Evolutionary conservation across 2,888 invertebrate species (phyloP).

Genomic region (Elgonia sp.): DNA sequence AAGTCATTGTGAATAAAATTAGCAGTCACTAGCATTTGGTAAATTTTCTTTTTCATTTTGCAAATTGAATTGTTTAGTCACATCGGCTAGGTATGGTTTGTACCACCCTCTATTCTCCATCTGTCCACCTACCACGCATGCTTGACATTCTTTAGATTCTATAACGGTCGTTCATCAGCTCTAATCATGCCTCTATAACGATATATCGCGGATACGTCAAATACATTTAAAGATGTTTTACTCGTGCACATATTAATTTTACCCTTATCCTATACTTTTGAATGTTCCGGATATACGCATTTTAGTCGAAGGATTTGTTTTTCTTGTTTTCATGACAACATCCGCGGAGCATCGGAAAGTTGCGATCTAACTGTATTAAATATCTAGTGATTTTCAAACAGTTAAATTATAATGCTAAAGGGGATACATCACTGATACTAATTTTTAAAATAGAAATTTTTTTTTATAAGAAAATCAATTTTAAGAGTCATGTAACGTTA

Average conservation of each 20-base stretch:
- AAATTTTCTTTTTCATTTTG: background rate
- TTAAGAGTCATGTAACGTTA: too few species aligned
- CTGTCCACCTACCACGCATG: slow-evolving; percentile 58
- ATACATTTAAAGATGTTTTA: slow-evolving; percentile 47
- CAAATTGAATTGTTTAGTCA: slow-evolving; percentile 16
- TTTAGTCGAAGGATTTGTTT: background rate
- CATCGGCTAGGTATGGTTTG: slow-evolving; percentile 43
- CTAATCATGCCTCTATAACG: slow-evolving; percentile 56
- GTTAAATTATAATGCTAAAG: too few species aligned
- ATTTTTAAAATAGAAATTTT: too few species aligned
- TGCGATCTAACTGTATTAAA: background rate
- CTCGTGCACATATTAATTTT: background rate
- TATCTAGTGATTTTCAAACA: too few species aligned
- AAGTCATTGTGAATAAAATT: background rate
- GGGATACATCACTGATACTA: too few species aligned
- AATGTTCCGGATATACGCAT: slow-evolving; percentile 37
- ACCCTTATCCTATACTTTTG: slow-evolving; percentile 1
- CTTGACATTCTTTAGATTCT: slow-evolving; percentile 64
- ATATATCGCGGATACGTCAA: slow-evolving; percentile 55
- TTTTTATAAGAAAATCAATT: too few species aligned
- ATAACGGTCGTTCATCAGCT: slow-evolving; percentile 63
- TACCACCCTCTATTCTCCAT: slow-evolving; percentile 26
- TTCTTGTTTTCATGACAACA: background rate
- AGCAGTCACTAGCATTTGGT: too few species aligned
- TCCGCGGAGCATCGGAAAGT: background rate